Conservation (phyloP, 2,888 invertebrate genomes). For the Cosmia trapezina region DNA sequence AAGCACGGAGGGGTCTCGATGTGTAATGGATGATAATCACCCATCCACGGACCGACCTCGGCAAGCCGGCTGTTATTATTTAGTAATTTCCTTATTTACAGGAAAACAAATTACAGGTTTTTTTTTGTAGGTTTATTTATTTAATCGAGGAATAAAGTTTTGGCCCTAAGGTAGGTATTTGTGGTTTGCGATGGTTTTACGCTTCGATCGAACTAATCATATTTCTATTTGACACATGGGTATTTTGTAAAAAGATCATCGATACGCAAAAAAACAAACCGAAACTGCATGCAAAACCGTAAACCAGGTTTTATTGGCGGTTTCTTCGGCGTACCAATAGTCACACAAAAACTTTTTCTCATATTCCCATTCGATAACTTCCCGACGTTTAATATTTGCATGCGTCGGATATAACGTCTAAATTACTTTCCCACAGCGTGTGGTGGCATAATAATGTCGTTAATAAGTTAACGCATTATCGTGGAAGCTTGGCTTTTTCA, state of each 20-base stretch:
- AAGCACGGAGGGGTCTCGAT: too few species aligned
- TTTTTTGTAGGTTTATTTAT: neutral
- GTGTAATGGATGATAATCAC: too few species aligned
- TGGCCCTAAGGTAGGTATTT: neutral
- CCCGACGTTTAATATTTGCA: conserved; percentile 33
- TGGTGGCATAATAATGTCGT: conserved; percentile 43
- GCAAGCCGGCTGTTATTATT: too few species aligned
- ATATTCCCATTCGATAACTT: conserved; percentile 28
- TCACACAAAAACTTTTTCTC: conserved; percentile 15
- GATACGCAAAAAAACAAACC: too few species aligned
- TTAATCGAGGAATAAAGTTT: neutral
- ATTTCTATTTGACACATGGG: neutral
- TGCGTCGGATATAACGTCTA: conserved; percentile 25
- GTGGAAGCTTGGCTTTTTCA: conserved; percentile 26
- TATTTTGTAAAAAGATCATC: neutral
- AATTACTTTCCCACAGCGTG: conserved; percentile 40
- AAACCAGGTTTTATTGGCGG: too few species aligned
- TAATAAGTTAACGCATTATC: conserved; percentile 35
- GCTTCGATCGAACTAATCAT: neutral
- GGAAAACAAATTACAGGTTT: too few species aligned
- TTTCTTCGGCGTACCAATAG: neutral
- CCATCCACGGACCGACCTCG: too few species aligned
- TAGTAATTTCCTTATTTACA: neutral
- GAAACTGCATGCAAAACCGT: neutral
- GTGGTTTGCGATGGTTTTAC: neutral